These are phyloP conservation scores for Acleris sparsana DNA, from an alignment of 2,888 invertebrate species.

Conservation along the genomic window DNA sequence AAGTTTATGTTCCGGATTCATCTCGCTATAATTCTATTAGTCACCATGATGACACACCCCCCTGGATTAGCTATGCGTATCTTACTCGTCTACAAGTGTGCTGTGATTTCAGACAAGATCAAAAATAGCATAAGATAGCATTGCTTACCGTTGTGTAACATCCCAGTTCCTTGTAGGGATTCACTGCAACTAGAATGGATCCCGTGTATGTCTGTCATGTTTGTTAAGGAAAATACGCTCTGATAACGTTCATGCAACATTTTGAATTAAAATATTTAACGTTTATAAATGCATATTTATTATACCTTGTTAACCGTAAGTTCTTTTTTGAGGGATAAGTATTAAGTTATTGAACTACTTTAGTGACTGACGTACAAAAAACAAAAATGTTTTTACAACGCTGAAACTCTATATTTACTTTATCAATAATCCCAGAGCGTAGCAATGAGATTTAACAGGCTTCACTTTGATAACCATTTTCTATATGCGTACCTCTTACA, in stretches of 20 bases:
- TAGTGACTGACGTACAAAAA: background rate
- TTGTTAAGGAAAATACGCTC: conserved; percentile 79
- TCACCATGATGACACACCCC: conserved; percentile 27
- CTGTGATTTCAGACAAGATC: conserved; percentile 21
- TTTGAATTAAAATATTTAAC: background rate
- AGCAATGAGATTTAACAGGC: conserved; percentile 5
- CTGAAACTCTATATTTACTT: conserved; percentile 2
- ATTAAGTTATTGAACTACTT: conserved; percentile 5
- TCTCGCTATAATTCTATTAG: conserved; percentile 26
- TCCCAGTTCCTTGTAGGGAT: conserved; percentile 96
- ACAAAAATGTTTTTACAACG: conserved; percentile 11
- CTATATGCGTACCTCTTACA: background rate
- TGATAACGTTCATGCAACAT: too few species aligned
- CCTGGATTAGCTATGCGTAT: conserved; percentile 1
- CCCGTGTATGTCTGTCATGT: conserved; percentile 93
- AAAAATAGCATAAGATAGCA: conserved; percentile 33
- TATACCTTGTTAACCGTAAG: background rate
- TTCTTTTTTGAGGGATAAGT: background rate
- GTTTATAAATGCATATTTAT: conserved; percentile 8
- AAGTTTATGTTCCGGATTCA: conserved; percentile 16
- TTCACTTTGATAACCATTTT: background rate
- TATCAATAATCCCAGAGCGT: conserved; percentile 12
- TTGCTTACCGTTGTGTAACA: conserved; percentile 93
- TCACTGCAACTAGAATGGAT: conserved; percentile 95
- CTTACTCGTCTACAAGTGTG: conserved; percentile 16